Evolutionary conservation across 2,797 vertebrate genomes (phyloP).

Genomic region (Hydrolagus colliei): DNA sequence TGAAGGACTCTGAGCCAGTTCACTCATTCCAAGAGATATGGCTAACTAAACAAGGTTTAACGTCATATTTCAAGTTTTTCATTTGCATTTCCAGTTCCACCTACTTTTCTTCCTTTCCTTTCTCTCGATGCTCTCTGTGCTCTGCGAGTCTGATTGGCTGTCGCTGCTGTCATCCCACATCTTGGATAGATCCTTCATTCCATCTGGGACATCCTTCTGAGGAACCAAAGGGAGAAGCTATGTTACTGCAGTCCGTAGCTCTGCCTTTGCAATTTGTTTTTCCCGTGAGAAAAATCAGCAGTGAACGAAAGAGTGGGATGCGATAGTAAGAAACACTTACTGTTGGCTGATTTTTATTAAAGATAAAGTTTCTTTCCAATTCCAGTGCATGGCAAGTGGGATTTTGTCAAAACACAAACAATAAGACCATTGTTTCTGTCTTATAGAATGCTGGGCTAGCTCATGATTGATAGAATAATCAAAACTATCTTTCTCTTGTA

Average conservation of each 20-base stretch:
- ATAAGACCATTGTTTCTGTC: too few relatives aligned
- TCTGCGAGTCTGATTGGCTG: slow-evolving; percentile 73
- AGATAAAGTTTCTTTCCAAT: too few relatives aligned
- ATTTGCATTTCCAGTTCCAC: slow-evolving; percentile 85
- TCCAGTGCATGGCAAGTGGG: too few relatives aligned
- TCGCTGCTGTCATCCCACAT: slow-evolving; percentile 88
- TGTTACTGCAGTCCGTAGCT: background rate
- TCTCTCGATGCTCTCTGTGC: slow-evolving; percentile 71
- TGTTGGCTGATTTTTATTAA: too few relatives aligned
- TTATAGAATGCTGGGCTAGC: too few relatives aligned
- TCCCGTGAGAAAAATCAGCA: background rate
- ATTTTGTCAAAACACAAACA: too few relatives aligned
- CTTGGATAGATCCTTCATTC: slow-evolving; percentile 78
- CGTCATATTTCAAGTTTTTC: background rate
- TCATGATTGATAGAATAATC: too few relatives aligned
- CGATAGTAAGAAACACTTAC: background rate
- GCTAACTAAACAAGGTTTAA: too few relatives aligned
- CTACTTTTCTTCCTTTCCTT: slow-evolving; percentile 71
- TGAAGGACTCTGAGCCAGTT: background rate
- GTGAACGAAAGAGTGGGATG: background rate
- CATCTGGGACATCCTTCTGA: slow-evolving; percentile 82
- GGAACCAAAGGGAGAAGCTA: slow-evolving; percentile 38
- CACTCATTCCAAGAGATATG: background rate
- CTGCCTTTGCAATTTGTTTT: background rate
- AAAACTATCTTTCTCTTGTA: too few relatives aligned